Evolutionary conservation across 1,140 invertebrate species (phyloP), one percentile per base, ranked within the genome.

Genomic region (Subanguina moxae): DNA sequence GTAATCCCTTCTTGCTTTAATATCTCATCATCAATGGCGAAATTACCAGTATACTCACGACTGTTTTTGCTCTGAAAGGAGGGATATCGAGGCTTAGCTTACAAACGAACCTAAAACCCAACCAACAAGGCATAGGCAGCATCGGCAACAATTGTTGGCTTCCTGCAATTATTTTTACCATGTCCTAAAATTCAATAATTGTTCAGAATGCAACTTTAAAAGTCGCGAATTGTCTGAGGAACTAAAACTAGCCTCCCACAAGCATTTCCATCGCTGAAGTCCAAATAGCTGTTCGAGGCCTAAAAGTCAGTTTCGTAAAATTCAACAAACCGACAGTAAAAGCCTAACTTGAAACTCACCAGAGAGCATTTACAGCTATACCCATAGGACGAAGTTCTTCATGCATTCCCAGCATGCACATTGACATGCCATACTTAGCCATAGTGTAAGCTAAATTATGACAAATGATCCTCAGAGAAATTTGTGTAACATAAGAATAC

Each of bases 251-350:
- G 1, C 87, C 84, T 1, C 90, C 90, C 0, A 87, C 88, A 57
- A 98, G 83, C 93, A 98, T 96, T 81, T 94, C 90, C 84, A 96
- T 93, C 0, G 95, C 95, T 28, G 94, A 93, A 0, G 94, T 98
- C 66, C 89, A 88, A 80, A 98, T 95, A 9, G 90, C 93, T 90
- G 79, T 42, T 84, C 85, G 70, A 28, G 59, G 15, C 48, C 48
- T 52, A 52, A 52, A 52, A 27, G n/a, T 52, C 15, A 52, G 48
- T 7, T 21, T 52, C 17, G 3, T 7, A 52, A 19, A 52, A 52
- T 19, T 52, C 3, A 52, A 15, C n/a, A 21, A 25, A 52, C 17
- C 3, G 3, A 38, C 32, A 38, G 32, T n/a, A n/a, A n/a, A 38
- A 38, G 32, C 32, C 32, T 38, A 11, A 38, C 32, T 38, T 38